Base-by-base conservation (phyloP, 2,888 invertebrate genomes). In the Mimachlamys varia region DNA sequence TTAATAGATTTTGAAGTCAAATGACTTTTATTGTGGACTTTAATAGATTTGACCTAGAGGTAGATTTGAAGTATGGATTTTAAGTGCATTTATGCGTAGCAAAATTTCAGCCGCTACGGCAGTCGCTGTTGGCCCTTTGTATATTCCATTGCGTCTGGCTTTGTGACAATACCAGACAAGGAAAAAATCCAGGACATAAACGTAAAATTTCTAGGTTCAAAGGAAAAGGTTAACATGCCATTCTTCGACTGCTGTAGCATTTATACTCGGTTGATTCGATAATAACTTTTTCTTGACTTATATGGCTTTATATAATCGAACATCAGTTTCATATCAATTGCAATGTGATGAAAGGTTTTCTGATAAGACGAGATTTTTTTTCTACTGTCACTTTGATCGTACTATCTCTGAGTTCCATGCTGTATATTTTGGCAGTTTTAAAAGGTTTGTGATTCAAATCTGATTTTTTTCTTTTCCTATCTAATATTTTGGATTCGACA, bases 401-500 rank as follows among this genome's bases (percentile, higher is more conserved):
- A 19, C 15, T 53, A 53, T 53, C 53, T 17, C 53, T 19, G 19
- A 53, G 53, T 76, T 33, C 76, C 33, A 76, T 33, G 33, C 33
- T 33, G 33, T 76, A 76, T 76, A 76, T 15, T 27, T 33, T 15
- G 13, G 0, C 76, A 22, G 27, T 1, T 27, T 76, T 76, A 33
- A 76, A 76, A 76, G 76, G 76, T 27, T 76, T 27, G 76, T 76
- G 76, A 76, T 76, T 76, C 76, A 33, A 27, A 76, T 76, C 76
- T 44, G 7, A 3, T 44, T 33, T 33, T 76, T 76, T 33, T 15
- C 50, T 15, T 19, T 15, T 19, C 19, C 13, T 53, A 2, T 27
- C 4, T 76, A 58, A n/a, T 27, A 1, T 76, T 76, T 76, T 76
- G 33, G 33, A 76, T 76, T 33, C 33, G 22, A 76, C 76, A 27